Base-by-base conservation (phyloP, 1,140 invertebrate genomes). In the Zaprionus inermis region DNA sequence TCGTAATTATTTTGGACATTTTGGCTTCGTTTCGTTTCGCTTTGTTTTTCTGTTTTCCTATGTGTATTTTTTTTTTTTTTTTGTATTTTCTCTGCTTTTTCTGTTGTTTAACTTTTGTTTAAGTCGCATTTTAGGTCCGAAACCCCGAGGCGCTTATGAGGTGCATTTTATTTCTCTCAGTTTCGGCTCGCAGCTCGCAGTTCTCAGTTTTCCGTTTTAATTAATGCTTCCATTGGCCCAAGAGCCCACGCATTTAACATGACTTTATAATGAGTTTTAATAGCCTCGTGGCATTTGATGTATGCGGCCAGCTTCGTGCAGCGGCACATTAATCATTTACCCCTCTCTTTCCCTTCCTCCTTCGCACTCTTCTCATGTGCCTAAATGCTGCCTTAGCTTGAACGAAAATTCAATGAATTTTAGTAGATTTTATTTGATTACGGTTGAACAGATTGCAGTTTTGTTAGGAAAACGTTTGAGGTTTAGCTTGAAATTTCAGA, bases 241-340 rank as follows among this genome's bases (percentile, higher is more conserved):
- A 38, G 54, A 51, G 9, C 36, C 22, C 57, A 52, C 22, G 18
- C 59, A 59, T 54, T 71, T 59, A 65, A 75, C 60, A 70, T 70
- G 73, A 80, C 77, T 74, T 80, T 57, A 54, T 71, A 77, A 85
- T 71, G 66, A 77, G 66, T 71, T 84, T 72, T 65, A 81, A 71
- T 68, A 66, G 63, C 65, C 61, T 52, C 11, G 18, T 49, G 32
- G 61, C 59, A 65, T 80, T 65, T 67, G 55, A 67, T 71, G 61
- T 16, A 66, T 68, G 54, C 24, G 69, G 54, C 49, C 49, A 51
- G 38, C 18, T 49, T 56, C 14, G 49, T 12, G 32, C 49, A 7
- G 18, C 12, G 18, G 22, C 22, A 56, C 16, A 82, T 78, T 67
- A 67, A 78, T 75, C 49, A 74, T 30, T 41, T 5, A 3, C 41